Evolutionary conservation across 2,888 invertebrate genomes (phyloP).

Genomic region (Myathropa florea): DNA sequence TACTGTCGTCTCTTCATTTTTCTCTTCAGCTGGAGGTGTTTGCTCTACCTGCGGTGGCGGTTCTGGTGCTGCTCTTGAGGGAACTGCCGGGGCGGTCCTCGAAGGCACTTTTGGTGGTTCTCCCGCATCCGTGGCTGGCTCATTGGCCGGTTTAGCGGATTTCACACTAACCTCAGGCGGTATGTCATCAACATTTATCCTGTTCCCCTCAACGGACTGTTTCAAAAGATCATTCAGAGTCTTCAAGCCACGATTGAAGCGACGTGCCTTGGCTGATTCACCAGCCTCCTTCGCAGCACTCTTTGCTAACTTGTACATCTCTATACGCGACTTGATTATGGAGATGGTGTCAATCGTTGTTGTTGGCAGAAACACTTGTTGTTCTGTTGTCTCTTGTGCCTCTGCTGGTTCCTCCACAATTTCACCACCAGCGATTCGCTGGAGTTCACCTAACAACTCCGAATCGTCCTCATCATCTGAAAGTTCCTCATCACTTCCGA

Average conservation of each 20-base stretch:
- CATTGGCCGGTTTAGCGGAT: constrained; percentile 62
- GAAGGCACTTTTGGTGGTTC: constrained; percentile 72
- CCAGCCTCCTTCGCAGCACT: constrained; percentile 87
- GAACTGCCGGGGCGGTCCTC: constrained; percentile 74
- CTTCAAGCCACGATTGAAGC: constrained; percentile 89
- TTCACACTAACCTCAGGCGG: constrained; percentile 87
- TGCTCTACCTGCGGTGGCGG: constrained; percentile 73
- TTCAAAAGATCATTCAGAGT: constrained; percentile 88
- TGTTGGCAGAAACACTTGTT: constrained; percentile 76
- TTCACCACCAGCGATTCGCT: constrained; percentile 84
- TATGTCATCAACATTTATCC: constrained; percentile 89
- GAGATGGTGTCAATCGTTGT: constrained; percentile 76
- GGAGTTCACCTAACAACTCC: constrained; percentile 89
- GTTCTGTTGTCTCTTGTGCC: constrained; percentile 76
- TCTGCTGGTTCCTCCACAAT: constrained; percentile 73
- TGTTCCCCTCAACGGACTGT: constrained; percentile 87
- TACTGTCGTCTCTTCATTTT: constrained; percentile 40
- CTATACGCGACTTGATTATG: constrained; percentile 87
- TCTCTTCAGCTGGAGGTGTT: constrained; percentile 35
- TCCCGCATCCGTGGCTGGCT: constrained; percentile 65
- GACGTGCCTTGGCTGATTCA: constrained; percentile 88
- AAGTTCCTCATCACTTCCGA: constrained; percentile 88
- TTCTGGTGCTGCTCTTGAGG: constrained; percentile 73
- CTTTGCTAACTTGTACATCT: constrained; percentile 89
- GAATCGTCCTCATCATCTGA: constrained; percentile 90